Evolutionary conservation across 2,888 invertebrate genomes (phyloP).

Genomic region (Lucinisca nassula): DNA sequence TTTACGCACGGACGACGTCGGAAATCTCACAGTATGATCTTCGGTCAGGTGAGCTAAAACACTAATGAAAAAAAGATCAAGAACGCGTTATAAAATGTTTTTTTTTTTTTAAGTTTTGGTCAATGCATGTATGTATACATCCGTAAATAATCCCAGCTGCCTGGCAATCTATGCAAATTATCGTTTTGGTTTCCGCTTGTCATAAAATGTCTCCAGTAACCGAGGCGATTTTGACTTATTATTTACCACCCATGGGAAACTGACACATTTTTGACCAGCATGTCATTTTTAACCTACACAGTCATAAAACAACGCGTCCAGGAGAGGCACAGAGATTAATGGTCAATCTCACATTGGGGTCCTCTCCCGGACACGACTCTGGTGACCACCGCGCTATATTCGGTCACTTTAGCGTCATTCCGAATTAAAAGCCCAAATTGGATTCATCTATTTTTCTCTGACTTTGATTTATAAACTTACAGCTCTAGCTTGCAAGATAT

Average conservation of each 20-base stretch:
- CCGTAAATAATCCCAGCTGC: neutral
- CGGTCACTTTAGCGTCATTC: neutral
- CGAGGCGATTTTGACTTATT: neutral
- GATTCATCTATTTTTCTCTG: slow-evolving; percentile 10
- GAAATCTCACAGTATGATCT: too few species aligned
- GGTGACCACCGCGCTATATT: neutral
- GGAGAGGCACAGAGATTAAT: neutral
- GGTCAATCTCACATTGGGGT: neutral
- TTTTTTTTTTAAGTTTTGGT: too few species aligned
- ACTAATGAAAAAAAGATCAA: too few species aligned
- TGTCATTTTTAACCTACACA: neutral
- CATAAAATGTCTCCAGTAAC: neutral
- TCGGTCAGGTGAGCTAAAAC: too few species aligned
- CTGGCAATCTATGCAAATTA: neutral
- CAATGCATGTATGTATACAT: neutral
- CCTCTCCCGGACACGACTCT: neutral
- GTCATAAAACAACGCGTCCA: slow-evolving; percentile 4
- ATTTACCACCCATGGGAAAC: slow-evolving; percentile 11
- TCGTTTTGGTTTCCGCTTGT: neutral
- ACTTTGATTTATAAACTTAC: slow-evolving; percentile 14
- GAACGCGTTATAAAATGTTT: too few species aligned
- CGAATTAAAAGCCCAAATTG: slow-evolving; percentile 14
- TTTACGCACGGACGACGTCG: too few species aligned
- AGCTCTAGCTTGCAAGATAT: neutral
- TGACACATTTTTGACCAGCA: slow-evolving; percentile 12